These are phyloP conservation scores for Falco concolor DNA, from an alignment of 2,797 vertebrate species.

Conservation along the genomic window DNA sequence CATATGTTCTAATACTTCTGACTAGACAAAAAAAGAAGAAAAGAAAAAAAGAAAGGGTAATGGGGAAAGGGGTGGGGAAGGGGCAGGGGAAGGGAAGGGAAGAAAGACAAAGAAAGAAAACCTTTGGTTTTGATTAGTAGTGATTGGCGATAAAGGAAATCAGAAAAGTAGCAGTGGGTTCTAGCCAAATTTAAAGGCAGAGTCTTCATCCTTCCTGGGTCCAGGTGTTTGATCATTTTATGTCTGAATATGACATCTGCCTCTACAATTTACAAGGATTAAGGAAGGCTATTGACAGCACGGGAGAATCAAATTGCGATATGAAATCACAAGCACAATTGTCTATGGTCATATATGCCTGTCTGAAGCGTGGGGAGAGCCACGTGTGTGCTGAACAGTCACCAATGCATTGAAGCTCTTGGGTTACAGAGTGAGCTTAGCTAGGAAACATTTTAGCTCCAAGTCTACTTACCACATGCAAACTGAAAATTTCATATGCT, in stretches of 20 bases:
- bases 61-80: accelerated
- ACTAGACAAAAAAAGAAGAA: not conserved
- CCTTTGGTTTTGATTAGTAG: not conserved
- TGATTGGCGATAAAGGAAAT: not conserved
- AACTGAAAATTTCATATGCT: not conserved
- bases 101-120: not conserved
- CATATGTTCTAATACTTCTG: constrained; percentile 1
- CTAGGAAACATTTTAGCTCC: not conserved
- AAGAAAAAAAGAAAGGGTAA: not conserved
- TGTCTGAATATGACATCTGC: not conserved
- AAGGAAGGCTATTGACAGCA: not conserved
- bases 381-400: not conserved
- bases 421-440: not conserved
- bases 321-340: not conserved
- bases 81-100: no score
- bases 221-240: not conserved
- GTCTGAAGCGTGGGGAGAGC: not conserved
- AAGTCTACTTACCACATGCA: not conserved
- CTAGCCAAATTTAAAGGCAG: not conserved
- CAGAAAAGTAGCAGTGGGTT: not conserved
- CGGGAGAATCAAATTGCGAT: not conserved
- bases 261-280: not conserved
- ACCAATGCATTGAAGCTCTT: not conserved
- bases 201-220: not conserved
- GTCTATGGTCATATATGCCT: not conserved